Percentiles rank a stretch among this genome's conserved stretches.
These are phyloP conservation scores for Pholis gunnellus DNA, from an alignment of 2,113 vertebrate genomes.

Conservation along the genomic window DNA sequence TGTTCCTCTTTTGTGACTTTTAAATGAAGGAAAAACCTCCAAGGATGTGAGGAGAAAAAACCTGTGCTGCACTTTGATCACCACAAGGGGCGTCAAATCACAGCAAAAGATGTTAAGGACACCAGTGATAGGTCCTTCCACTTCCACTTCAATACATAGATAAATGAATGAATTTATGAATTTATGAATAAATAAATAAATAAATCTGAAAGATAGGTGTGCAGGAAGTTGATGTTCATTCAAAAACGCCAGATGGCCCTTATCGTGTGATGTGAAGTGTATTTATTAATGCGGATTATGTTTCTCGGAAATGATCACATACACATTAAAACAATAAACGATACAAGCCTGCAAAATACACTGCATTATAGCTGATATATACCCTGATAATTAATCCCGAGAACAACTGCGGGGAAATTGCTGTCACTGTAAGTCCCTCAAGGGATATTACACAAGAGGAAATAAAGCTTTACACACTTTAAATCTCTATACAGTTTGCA, in stretches of 20 bases:
- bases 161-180: background rate
- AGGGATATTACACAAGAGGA: conserved; percentile 2
- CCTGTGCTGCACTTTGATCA: conserved; percentile 6
- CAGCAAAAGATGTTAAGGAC: conserved; percentile 13
- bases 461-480: background rate
- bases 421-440: background rate
- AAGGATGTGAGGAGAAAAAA: background rate
- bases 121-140: background rate
- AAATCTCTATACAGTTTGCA: background rate
- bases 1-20: background rate
- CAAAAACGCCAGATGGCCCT: background rate
- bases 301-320: background rate
- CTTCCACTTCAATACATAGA: conserved; percentile 32
- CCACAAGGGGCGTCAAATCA: conserved; percentile 24
- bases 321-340: background rate
- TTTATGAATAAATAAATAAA: background rate
- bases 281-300: background rate
- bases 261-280: background rate
- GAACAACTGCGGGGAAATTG: conserved; percentile 13
- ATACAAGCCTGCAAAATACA: background rate
- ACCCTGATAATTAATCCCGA: background rate
- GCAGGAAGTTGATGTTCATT: background rate
- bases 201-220: background rate
- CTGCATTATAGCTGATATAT: background rate
- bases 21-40: background rate